Conservation (phyloP, 2,888 invertebrate genomes). For the Cerastis leucographa region DNA sequence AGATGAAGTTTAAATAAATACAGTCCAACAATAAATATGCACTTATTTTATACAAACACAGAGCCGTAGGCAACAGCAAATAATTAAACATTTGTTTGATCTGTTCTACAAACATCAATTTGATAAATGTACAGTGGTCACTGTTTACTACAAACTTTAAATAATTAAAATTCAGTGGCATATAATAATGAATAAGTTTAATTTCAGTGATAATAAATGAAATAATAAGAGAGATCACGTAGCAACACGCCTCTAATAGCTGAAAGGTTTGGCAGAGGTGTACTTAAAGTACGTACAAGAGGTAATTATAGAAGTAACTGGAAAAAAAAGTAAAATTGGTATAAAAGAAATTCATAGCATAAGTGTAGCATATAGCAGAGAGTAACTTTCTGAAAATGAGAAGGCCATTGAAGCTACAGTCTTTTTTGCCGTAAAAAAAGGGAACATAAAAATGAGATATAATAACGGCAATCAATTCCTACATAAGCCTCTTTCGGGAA, state of each 20-base stretch:
- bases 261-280: not conserved
- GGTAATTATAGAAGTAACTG: not conserved
- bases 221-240: not conserved
- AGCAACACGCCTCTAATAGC: not conserved
- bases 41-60: conserved; percentile 25
- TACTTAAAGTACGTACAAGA: not conserved
- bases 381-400: not conserved
- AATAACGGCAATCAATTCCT: conserved; percentile 16
- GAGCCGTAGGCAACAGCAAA: not conserved
- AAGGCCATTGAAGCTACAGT: not conserved
- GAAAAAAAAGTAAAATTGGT: not conserved
- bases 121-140: not conserved
- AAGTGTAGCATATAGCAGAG: not conserved
- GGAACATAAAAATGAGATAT: not conserved
- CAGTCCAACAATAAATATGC: not conserved
- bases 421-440: not conserved
- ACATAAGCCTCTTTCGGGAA: conserved; percentile 1
- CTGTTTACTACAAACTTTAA: conserved; percentile 3
- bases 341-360: not conserved
- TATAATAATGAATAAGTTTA: not conserved
- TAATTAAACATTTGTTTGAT: conserved; percentile 27
- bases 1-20: not conserved
- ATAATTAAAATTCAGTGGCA: not conserved
- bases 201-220: not conserved
- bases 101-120: conserved; percentile 36